phyloP scores from a whole-genome alignment of 1,140 invertebrate genomes.

The Drosophila oshimai region DNA sequence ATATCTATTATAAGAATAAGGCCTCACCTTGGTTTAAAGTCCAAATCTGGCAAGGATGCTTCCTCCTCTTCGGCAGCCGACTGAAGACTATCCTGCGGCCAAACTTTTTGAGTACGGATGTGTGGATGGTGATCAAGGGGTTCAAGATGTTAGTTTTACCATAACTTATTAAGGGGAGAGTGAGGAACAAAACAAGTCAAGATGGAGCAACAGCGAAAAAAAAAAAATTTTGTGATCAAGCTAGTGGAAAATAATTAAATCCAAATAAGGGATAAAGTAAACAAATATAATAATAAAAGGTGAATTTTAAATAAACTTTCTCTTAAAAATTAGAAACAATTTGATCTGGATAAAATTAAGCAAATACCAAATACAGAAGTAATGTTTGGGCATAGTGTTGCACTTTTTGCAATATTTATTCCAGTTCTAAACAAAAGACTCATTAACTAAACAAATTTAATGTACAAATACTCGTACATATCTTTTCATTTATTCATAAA shows the following conservation, averaged over 20 bases:
- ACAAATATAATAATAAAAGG: background rate
- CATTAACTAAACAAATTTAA: background rate
- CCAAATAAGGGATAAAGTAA: too few relatives aligned
- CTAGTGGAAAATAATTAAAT: background rate
- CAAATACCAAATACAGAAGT: background rate
- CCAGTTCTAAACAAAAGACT: background rate
- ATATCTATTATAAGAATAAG: background rate
- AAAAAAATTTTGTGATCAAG: background rate
- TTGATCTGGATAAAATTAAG: background rate
- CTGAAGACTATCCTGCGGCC: slow-evolving; percentile 22
- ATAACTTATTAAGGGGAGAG: background rate
- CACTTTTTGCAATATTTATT: slow-evolving; percentile 7
- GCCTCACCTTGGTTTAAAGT: slow-evolving; percentile 13
- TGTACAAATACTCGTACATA: background rate
- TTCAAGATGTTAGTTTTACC: slow-evolving; percentile 10
- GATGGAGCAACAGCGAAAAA: background rate
- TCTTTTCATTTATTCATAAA: background rate
- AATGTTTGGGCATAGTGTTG: too few relatives aligned
- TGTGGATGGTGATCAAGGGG: background rate
- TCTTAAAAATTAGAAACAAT: background rate
- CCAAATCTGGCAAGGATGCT: background rate
- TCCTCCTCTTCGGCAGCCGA: slow-evolving; percentile 14
- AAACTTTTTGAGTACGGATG: slow-evolving; percentile 11
- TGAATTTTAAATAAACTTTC: too few relatives aligned
- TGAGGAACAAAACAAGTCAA: background rate